Percentiles rank a stretch among this genome's conserved stretches.
phyloP scores from a whole-genome alignment of 2,113 vertebrate genomes.

The Ivindomyrus marchei region DNA sequence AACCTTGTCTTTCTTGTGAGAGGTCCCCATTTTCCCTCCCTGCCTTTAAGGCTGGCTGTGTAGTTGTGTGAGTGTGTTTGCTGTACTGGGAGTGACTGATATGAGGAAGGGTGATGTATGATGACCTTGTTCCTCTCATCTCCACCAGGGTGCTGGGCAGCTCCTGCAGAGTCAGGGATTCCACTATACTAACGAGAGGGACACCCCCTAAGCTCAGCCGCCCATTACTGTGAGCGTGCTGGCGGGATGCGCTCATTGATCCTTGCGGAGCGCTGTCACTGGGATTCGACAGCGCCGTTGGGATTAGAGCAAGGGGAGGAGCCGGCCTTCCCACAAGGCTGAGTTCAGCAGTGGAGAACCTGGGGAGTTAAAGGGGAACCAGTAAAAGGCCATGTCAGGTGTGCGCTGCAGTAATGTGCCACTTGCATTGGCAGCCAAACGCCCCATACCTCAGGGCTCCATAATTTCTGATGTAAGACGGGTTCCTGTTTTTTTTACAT shows the following conservation, averaged over 20 bases:
- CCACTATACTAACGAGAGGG: not conserved
- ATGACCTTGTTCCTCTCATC: not conserved
- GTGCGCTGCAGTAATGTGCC: not conserved
- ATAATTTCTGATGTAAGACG: not conserved
- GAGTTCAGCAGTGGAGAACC: not conserved
- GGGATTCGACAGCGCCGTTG: not conserved
- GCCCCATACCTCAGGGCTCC: not conserved
- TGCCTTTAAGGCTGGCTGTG: not conserved
- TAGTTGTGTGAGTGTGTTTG: not conserved
- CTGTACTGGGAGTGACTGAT: not conserved
- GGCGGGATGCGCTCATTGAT: not conserved
- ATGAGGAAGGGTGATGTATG: not conserved
- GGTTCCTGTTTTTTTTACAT: not conserved
- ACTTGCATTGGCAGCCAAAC: not conserved
- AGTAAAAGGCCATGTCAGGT: not conserved
- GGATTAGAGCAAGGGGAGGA: not conserved
- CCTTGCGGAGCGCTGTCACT: not conserved
- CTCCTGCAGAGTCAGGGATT: not conserved
- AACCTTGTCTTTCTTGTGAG: conserved; percentile 4
- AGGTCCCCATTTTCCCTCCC: not conserved
- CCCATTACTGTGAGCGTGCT: not conserved
- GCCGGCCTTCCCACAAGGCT: not conserved
- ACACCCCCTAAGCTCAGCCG: not conserved
- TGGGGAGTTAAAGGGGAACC: not conserved
- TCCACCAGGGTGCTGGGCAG: not conserved